Percentiles rank a stretch among this genome's conserved stretches.
Conservation (phyloP, 2,113 vertebrate genomes). For the Burhinus oedicnemus region DNA sequence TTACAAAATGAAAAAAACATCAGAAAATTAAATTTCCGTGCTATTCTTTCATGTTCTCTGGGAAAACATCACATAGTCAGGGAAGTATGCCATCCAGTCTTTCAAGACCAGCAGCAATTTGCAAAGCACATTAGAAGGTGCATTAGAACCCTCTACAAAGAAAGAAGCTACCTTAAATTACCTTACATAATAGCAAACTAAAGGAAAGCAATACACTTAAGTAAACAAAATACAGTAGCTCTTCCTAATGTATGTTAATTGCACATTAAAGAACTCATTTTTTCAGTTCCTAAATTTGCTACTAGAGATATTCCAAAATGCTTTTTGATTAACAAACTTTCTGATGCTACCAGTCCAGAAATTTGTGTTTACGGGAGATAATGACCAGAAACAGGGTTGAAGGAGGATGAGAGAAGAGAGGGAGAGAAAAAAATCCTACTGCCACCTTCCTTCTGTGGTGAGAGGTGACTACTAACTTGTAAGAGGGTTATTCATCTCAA, state of each 20-base stretch:
- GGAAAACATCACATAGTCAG: conserved; percentile 57
- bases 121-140: conserved; percentile 60
- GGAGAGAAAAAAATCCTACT: background rate
- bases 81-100: conserved; percentile 55
- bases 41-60: conserved; percentile 44
- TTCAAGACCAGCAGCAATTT: conserved; percentile 60
- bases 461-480: background rate
- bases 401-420: conserved; percentile 14
- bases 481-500: conserved; percentile 8
- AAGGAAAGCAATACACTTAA: conserved; percentile 48
- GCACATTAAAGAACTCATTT: conserved; percentile 47
- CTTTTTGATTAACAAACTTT: conserved; percentile 65
- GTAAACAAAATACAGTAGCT: conserved; percentile 41
- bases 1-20: background rate
- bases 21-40: conserved; percentile 29
- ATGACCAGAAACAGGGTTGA: conserved; percentile 41
- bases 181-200: conserved; percentile 39
- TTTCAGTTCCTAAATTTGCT: conserved; percentile 48
- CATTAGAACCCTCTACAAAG: conserved; percentile 47
- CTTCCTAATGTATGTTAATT: conserved; percentile 50
- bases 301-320: conserved; percentile 43
- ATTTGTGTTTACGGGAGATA: conserved; percentile 56
- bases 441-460: background rate
- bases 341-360: conserved; percentile 58
- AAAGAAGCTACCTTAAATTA: conserved; percentile 54